phyloP scores from a whole-genome alignment of 1,140 invertebrate genomes.

The Drosophila novamexicana region DNA sequence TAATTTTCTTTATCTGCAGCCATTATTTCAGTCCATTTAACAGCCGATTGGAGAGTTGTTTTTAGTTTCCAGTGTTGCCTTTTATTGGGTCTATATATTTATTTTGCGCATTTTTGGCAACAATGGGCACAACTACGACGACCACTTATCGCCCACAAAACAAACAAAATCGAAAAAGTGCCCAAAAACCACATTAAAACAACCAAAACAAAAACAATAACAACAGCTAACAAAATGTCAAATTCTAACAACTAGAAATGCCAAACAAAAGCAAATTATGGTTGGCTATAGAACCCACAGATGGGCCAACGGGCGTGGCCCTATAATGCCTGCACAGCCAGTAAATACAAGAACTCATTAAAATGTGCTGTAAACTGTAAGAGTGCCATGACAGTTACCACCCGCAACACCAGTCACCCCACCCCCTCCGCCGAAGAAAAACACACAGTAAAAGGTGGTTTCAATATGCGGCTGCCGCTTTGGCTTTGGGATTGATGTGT shows the following conservation, averaged over 20 bases:
- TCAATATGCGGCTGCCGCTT: slow-evolving; percentile 20
- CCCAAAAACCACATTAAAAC: slow-evolving; percentile 36
- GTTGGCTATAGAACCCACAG: slow-evolving; percentile 31
- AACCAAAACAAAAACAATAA: slow-evolving; percentile 8
- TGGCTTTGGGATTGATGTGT: slow-evolving; percentile 35
- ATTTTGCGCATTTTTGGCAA: slow-evolving; percentile 23
- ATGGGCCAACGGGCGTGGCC: slow-evolving; percentile 14
- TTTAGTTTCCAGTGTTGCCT: slow-evolving; percentile 14
- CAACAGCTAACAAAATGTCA: slow-evolving; percentile 23
- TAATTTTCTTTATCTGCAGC: not conserved
- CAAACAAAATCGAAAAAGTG: slow-evolving; percentile 74
- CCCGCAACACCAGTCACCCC: not conserved
- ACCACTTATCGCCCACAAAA: slow-evolving; percentile 75
- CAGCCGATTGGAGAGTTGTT: slow-evolving; percentile 27
- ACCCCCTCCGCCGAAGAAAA: not conserved
- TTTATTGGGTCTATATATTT: slow-evolving; percentile 26
- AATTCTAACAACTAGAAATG: slow-evolving; percentile 42
- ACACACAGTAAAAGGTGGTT: slow-evolving; percentile 28
- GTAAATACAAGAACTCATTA: slow-evolving; percentile 44
- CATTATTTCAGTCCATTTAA: slow-evolving; percentile 34
- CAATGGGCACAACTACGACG: slow-evolving; percentile 37
- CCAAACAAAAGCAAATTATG: slow-evolving; percentile 51
- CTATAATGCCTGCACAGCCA: slow-evolving; percentile 20
- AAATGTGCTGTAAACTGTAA: slow-evolving; percentile 42
- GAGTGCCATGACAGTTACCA: slow-evolving; percentile 7